Evolutionary conservation across 2,888 invertebrate species (phyloP).

Genomic region (Trichopria drosophilae): DNA sequence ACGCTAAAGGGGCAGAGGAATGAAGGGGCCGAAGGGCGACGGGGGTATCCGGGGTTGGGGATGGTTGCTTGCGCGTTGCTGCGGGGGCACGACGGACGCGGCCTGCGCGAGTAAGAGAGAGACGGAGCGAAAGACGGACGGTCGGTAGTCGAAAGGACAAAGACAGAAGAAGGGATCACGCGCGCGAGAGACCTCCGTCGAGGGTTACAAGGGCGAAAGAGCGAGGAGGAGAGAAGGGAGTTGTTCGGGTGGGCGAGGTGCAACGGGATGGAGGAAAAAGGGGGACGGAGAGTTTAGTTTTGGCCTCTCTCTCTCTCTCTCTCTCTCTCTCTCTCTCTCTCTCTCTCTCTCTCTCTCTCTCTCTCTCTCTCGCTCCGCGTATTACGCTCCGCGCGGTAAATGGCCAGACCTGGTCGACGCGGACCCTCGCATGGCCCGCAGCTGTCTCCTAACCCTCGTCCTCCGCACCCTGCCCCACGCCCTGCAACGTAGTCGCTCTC

Average conservation of each 20-base stretch:
- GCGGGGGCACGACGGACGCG: constrained; percentile 22
- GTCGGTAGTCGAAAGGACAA: too few species aligned
- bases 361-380: constrained; percentile 29
- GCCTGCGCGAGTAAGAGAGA: constrained; percentile 7
- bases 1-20: constrained; percentile 29
- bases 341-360: constrained; percentile 40
- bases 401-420: constrained; percentile 45
- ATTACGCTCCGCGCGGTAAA: constrained; percentile 41
- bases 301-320: constrained; percentile 51
- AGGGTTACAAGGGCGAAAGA: constrained; percentile 10
- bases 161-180: too few species aligned
- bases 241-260: too few species aligned
- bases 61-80: constrained; percentile 35
- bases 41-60: constrained; percentile 40
- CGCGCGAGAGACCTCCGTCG: constrained; percentile 16
- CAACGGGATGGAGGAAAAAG: constrained; percentile 21
- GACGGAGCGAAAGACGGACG: constrained; percentile 9
- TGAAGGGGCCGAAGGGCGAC: constrained; percentile 25
- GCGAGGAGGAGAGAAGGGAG: background rate
- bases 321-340: constrained; percentile 53
- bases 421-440: constrained; percentile 54
- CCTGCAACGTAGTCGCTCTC: constrained; percentile 11
- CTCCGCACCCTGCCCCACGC: constrained; percentile 19
- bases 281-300: constrained; percentile 42
- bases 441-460: constrained; percentile 52